phyloP scores from a whole-genome alignment of 2,113 vertebrate species.

The Odontesthes bonariensis region DNA sequence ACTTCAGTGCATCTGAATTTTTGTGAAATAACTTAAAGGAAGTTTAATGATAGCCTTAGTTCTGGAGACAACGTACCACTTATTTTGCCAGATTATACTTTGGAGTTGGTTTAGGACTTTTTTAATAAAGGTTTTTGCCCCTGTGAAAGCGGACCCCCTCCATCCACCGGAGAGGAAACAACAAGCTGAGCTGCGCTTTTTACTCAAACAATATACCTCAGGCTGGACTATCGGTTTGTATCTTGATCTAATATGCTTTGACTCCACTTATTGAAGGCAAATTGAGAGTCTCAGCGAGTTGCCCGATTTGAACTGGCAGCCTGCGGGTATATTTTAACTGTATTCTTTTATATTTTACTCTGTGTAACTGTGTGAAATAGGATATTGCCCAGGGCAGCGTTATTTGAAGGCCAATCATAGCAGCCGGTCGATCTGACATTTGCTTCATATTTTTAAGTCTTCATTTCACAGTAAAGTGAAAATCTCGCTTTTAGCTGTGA shows the following conservation, averaged over 20 bases:
- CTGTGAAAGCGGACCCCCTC: neutral
- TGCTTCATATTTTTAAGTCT: conserved; percentile 55
- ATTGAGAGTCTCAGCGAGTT: conserved; percentile 4
- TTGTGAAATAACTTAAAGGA: too few relatives aligned
- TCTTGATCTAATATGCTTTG: conserved; percentile 19
- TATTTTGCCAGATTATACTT: too few relatives aligned
- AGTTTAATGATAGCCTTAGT: too few relatives aligned
- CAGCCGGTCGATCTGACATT: conserved; percentile 54
- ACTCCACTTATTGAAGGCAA: conserved; percentile 19
- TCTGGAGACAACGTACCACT: too few relatives aligned
- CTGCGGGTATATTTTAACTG: conserved; percentile 28
- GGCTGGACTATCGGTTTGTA: neutral
- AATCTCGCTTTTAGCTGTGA: conserved; percentile 59
- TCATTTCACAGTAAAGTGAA: conserved; percentile 71
- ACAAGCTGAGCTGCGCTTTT: neutral
- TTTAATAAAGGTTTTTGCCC: neutral
- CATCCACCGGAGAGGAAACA: neutral
- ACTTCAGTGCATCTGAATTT: too few relatives aligned
- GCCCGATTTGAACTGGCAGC: conserved; percentile 24
- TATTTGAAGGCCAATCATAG: conserved; percentile 63
- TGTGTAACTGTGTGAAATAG: conserved; percentile 33
- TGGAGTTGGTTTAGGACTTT: too few relatives aligned
- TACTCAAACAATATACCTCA: neutral
- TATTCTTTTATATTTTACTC: conserved; percentile 41
- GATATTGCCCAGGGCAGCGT: conserved; percentile 40